Percentiles rank a stretch among this genome's conserved stretches.
These are phyloP conservation scores for Peromyscus aztecus DNA, from an alignment of 2,797 vertebrate species.

Conservation along the genomic window DNA sequence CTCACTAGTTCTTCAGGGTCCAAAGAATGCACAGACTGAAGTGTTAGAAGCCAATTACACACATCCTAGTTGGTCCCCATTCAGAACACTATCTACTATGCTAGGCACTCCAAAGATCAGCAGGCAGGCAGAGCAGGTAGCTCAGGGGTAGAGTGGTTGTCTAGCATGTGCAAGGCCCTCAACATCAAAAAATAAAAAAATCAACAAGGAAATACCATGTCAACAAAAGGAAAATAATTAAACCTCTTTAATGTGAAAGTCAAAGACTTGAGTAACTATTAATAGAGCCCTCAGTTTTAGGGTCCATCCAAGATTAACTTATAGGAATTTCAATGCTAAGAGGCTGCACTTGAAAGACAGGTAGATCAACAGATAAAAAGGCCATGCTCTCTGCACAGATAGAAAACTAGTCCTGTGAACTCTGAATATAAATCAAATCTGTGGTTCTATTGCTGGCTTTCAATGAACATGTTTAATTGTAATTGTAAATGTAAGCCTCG, in stretches of 20 bases:
- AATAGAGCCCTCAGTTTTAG: neutral
- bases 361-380: neutral
- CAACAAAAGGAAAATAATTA: constrained; percentile 12
- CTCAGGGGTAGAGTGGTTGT: neutral
- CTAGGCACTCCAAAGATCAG: neutral
- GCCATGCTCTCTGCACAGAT: neutral
- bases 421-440: neutral
- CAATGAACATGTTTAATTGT: neutral
- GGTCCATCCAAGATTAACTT: neutral
- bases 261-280: neutral
- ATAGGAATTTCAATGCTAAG: neutral
- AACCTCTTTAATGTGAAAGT: neutral
- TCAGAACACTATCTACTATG: neutral
- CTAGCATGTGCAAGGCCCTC: neutral
- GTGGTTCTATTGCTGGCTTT: neutral
- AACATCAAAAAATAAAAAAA: neutral
- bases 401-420: neutral
- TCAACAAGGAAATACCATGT: neutral
- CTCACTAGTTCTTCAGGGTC: neutral
- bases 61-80: neutral
- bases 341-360: neutral
- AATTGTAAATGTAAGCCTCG: neutral
- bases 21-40: neutral
- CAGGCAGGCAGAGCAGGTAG: neutral
- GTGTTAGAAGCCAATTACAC: neutral